Base-by-base conservation (phyloP, 92 coral and sea anemone species). In the Epizoanthus scotinus region DNA sequence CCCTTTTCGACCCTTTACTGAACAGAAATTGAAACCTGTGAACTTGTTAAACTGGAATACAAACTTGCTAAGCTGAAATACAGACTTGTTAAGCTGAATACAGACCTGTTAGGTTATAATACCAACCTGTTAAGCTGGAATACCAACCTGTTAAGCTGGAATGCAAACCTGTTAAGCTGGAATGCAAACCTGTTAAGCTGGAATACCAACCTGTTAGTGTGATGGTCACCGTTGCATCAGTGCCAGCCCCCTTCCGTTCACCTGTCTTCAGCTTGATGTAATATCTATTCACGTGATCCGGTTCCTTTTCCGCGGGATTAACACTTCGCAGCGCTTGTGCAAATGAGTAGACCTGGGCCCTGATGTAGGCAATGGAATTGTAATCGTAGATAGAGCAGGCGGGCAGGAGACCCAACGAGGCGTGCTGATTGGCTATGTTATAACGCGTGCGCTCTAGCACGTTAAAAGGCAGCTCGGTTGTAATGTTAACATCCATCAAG, bases 241-340 rank as follows among this genome's bases (percentile, higher is more conserved):
- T 91, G 10, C 95, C 92, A 83, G 95, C 90, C 40, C 84, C 83
- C 53, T 91, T 73, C 0, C 86, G 81, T 40, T 86, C 86, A 15
- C 92, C 95, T 10, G 95, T 91, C 22, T 82, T 75, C 55, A 91
- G 73, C 25, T 84, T 82, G 44, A 91, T 81, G 44, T 73, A 82
- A 26, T 91, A 91, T 63, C 58, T 68, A 7, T 82, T 77, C 19
- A 77, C n/a, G 22, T 62, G 67, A 25, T 78, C 81, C 0, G 80
- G 64, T 67, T 40, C 49, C 31, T 75, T 61, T 66, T 64, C 44
- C 19, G 69, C 63, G 38, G 71, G 27, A 8, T 31, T 63, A 67
- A 71, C 6, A 55, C 58, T 29, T 55, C 85, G 63, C 27, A 59
- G 24, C 54, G 18, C 40, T 25, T 54, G 78, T 17, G 82, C 69